A percentile compares a stretch with the other conserved stretches of the same genome.
Evolutionary conservation across 2,113 vertebrate species (phyloP).

Genomic region (Pseudorhombus dupliciocellatus): DNA sequence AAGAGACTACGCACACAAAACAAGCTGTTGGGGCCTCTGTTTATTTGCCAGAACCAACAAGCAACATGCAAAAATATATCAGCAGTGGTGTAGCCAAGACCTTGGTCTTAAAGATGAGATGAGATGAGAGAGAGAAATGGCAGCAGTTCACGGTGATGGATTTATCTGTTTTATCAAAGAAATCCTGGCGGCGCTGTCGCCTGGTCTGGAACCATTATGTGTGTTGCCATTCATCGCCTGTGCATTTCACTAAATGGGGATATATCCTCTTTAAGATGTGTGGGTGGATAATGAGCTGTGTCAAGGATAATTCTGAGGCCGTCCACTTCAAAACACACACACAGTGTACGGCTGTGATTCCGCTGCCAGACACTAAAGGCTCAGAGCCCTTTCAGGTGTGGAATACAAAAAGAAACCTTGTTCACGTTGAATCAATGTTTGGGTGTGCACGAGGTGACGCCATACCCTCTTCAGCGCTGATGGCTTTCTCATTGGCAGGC

Average conservation of each 20-base stretch:
- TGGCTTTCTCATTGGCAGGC: slow-evolving; percentile 24
- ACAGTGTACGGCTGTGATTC: not conserved
- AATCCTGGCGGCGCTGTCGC: not conserved
- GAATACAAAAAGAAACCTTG: slow-evolving; percentile 41
- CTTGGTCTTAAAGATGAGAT: not conserved
- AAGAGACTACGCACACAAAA: not conserved
- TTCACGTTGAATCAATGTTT: slow-evolving; percentile 45
- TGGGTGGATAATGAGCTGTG: slow-evolving; percentile 43
- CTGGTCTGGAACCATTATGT: not conserved
- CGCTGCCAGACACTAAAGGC: slow-evolving; percentile 4
- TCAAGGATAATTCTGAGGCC: slow-evolving; percentile 46
- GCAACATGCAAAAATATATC: no score
- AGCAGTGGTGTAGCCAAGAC: no score
- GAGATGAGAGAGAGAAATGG: not conserved
- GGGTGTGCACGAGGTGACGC: not conserved
- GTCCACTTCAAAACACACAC: slow-evolving; percentile 33
- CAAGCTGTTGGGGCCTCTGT: no score
- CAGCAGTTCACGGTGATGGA: not conserved
- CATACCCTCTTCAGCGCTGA: slow-evolving; percentile 23
- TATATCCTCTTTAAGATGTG: slow-evolving; percentile 30
- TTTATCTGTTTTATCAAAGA: not conserved
- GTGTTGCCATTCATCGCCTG: not conserved
- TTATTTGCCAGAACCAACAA: no score
- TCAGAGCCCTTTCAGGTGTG: slow-evolving; percentile 29
- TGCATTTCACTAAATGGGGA: slow-evolving; percentile 16